Conservation (phyloP, 2,113 vertebrate genomes). For the Orthonyx spaldingii region DNA sequence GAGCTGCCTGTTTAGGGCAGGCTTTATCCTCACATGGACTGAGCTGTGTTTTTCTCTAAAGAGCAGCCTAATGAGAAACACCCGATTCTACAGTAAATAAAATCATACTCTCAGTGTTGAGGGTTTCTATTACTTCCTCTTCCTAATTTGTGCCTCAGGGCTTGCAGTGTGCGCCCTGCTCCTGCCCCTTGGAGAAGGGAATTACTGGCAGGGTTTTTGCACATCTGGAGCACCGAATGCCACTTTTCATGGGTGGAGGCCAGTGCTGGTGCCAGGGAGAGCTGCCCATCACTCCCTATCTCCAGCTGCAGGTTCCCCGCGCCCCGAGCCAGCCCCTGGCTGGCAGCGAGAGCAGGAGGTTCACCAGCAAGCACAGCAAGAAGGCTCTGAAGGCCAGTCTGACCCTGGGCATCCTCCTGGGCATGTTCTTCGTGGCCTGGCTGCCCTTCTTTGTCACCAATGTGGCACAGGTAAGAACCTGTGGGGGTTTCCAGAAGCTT, state of each 20-base stretch:
- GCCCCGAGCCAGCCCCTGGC: constrained; percentile 25
- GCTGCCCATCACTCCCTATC: background rate
- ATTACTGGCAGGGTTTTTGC: background rate
- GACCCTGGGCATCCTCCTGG: constrained; percentile 90
- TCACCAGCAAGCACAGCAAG: constrained; percentile 86
- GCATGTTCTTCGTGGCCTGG: constrained; percentile 95
- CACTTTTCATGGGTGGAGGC: background rate
- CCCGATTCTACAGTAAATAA: background rate
- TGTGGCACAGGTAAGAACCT: constrained; percentile 82
- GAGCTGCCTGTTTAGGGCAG: background rate
- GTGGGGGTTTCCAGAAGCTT: rapidly evolving
- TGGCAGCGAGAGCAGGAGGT: constrained; percentile 77
- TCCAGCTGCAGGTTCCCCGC: constrained; percentile 8
- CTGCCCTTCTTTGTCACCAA: constrained; percentile 94
- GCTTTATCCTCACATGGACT: background rate
- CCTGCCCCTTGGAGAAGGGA: background rate
- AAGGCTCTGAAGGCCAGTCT: constrained; percentile 94
- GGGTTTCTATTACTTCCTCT: background rate
- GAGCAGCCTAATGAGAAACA: background rate
- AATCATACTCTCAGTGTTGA: rapidly evolving
- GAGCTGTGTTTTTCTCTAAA: background rate
- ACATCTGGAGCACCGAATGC: background rate
- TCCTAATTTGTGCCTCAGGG: background rate
- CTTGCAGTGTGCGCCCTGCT: rapidly evolving
- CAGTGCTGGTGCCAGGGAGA: background rate